Evolutionary conservation across 2,797 vertebrate species (phyloP).

Genomic region (Phalanger gymnotis): DNA sequence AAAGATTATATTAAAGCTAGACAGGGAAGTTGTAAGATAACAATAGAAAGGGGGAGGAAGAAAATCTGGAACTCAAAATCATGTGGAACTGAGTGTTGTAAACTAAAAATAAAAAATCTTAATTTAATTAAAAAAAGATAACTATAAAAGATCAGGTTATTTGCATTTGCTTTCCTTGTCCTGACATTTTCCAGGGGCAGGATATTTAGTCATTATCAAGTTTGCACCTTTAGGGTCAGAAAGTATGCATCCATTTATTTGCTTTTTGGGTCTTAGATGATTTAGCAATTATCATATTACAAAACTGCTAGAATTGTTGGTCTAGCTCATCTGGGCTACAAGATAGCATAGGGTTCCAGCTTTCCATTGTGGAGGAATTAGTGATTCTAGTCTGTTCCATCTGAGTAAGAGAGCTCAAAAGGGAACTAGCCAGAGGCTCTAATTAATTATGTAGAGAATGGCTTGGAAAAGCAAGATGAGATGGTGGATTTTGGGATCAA

Average conservation of each 20-base stretch:
- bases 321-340: neutral
- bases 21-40: neutral
- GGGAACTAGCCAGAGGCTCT: neutral
- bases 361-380: neutral
- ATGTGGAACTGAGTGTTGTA: no score
- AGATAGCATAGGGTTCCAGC: neutral
- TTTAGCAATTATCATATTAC: neutral
- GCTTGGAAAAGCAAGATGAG: neutral
- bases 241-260: neutral
- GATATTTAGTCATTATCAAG: neutral
- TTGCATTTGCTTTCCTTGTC: neutral
- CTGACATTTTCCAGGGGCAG: neutral
- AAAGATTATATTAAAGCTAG: neutral
- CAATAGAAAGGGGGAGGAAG: no score
- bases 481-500: neutral
- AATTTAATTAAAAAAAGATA: no score
- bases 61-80: no score
- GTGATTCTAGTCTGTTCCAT: neutral
- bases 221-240: neutral
- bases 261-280: neutral
- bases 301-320: neutral
- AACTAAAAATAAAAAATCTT: no score
- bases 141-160: neutral
- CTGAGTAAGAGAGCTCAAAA: neutral
- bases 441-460: neutral